A percentile compares a stretch with the other conserved stretches of the same genome.
phyloP scores from a whole-genome alignment of 2,888 invertebrate species.

The Alentia gelatinosa region DNA sequence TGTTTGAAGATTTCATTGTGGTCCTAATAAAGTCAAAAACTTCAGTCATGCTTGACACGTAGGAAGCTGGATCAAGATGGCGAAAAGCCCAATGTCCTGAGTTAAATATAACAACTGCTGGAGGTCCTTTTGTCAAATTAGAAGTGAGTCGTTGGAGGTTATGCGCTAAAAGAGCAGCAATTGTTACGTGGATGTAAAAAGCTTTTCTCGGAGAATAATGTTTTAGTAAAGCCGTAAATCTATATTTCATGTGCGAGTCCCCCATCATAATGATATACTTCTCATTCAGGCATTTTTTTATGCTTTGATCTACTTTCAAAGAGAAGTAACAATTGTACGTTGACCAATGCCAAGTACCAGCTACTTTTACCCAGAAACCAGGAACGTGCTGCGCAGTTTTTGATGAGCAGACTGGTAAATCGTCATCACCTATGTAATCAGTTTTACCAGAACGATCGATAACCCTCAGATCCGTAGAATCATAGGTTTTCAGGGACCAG shows the following conservation, averaged over 20 bases:
- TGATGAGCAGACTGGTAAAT: too few relatives aligned
- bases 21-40: background rate
- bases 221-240: background rate
- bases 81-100: background rate
- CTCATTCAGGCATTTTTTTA: background rate
- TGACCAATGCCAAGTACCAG: background rate
- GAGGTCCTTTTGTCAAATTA: background rate
- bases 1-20: too few relatives aligned
- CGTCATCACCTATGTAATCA: background rate
- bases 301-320: background rate
- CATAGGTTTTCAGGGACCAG: background rate
- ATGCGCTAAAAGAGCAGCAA: background rate
- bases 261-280: background rate
- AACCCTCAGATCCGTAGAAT: background rate
- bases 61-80: background rate
- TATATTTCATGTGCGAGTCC: background rate
- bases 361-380: background rate
- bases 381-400: background rate
- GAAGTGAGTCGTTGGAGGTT: background rate
- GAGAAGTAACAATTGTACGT: background rate
- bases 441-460: background rate
- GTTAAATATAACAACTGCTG: background rate
- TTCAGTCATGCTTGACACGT: background rate
- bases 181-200: background rate
- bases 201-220: background rate